Conservation (phyloP, 2,113 vertebrate species). For the Lasiurus borealis region DNA sequence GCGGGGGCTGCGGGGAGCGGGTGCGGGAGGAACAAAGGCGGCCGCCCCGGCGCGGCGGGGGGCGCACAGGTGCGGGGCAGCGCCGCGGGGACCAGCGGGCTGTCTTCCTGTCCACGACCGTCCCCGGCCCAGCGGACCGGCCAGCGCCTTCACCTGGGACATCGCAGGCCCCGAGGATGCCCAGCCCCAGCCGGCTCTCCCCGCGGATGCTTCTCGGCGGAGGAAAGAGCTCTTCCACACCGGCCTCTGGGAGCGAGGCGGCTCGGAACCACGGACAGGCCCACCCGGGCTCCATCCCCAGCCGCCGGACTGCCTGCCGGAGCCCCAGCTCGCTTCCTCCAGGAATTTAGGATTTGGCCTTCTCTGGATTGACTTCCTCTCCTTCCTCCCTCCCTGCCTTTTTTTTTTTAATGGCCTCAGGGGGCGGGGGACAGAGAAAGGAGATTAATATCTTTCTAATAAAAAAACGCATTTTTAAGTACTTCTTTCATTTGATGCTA, state of each 20-base stretch:
- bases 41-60: background rate
- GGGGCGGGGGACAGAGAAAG: constrained; percentile 50
- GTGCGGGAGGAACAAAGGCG: constrained; percentile 65
- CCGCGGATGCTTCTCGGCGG: background rate
- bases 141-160: background rate
- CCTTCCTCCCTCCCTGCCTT: constrained; percentile 46
- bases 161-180: background rate
- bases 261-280: background rate
- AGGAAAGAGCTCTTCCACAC: constrained; percentile 22
- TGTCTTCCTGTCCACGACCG: constrained; percentile 46
- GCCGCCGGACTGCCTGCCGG: background rate
- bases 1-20: background rate
- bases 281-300: background rate
- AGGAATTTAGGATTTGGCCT: constrained; percentile 42
- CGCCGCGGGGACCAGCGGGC: background rate
- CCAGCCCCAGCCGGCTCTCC: background rate
- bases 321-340: background rate
- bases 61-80: constrained; percentile 73
- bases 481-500: constrained; percentile 44
- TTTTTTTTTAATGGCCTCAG: constrained; percentile 69
- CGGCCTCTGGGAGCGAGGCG: background rate
- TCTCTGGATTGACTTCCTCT: constrained; percentile 66
- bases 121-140: constrained; percentile 45
- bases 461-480: constrained; percentile 71
- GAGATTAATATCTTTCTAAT: constrained; percentile 70